Evolutionary conservation across 2,888 invertebrate genomes (phyloP).

Genomic region (Spilosoma lubricipeda): DNA sequence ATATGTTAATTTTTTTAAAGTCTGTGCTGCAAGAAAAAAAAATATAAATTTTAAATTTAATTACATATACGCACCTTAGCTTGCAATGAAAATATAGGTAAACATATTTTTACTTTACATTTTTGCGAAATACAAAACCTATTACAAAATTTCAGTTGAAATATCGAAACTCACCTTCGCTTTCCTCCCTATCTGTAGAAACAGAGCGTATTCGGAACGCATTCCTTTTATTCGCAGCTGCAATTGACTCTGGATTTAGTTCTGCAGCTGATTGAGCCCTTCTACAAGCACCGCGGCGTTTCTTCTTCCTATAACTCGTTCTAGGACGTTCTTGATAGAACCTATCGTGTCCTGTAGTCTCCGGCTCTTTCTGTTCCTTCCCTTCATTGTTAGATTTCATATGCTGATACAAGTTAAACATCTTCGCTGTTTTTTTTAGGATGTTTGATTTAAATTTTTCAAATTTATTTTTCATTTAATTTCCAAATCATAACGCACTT

Average conservation of each 20-base stretch:
- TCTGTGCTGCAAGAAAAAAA: background rate
- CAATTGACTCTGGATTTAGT: conserved; percentile 87
- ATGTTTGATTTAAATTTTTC: conserved; percentile 58
- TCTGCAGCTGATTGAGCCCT: conserved; percentile 90
- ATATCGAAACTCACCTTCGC: conserved; percentile 71
- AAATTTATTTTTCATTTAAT: conserved; percentile 61
- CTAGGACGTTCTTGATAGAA: conserved; percentile 90
- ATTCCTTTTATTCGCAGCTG: conserved; percentile 88
- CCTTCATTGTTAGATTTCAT: conserved; percentile 87
- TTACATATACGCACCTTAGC: too few species aligned
- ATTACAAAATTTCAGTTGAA: background rate
- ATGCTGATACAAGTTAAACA: conserved; percentile 92
- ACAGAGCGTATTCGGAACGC: conserved; percentile 88
- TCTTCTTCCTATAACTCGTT: conserved; percentile 82
- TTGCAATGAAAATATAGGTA: background rate
- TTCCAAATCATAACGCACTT: conserved; percentile 9
- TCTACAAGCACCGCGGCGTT: conserved; percentile 86
- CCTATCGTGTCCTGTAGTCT: conserved; percentile 92
- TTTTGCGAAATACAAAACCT: background rate
- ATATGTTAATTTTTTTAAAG: background rate
- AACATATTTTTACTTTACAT: background rate
- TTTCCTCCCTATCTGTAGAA: conserved; percentile 88
- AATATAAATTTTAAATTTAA: background rate
- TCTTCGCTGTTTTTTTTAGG: conserved; percentile 69
- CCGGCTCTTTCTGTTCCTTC: conserved; percentile 83